A percentile compares a stretch with the other conserved stretches of the same genome.
Conservation (phyloP, 1,140 invertebrate species). For the Rhyacophila brunnea region DNA sequence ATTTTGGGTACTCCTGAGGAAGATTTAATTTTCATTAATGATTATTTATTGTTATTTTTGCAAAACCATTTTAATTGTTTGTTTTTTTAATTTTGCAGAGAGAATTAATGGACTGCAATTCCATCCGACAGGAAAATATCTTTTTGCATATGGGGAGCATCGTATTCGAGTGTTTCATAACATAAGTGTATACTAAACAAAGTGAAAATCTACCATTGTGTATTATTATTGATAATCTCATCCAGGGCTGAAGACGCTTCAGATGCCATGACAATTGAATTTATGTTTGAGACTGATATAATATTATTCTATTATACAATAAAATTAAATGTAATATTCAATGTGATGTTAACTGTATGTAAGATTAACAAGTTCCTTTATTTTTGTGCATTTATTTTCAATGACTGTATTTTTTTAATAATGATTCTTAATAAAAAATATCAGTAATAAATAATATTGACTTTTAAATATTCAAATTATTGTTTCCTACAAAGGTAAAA, state of each 20-base stretch:
- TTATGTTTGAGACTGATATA: too few relatives aligned
- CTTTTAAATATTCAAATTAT: too few relatives aligned
- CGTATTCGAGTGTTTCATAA: conserved; percentile 80
- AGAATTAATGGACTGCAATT: conserved; percentile 68
- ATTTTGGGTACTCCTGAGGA: too few relatives aligned
- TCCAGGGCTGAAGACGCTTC: too few relatives aligned
- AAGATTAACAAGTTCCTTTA: not conserved
- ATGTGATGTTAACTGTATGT: too few relatives aligned
- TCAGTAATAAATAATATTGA: not conserved
- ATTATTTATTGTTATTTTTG: too few relatives aligned
- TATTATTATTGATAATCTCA: too few relatives aligned
- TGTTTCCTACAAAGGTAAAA: too few relatives aligned
- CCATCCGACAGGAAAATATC: conserved; percentile 69
- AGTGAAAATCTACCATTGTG: not conserved
- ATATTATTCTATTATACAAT: too few relatives aligned
- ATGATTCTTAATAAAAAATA: not conserved
- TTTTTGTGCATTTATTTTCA: not conserved
- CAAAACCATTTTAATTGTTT: conserved; percentile 5
- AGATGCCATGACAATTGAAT: too few relatives aligned
- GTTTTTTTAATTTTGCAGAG: conserved; percentile 57
- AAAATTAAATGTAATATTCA: too few relatives aligned
- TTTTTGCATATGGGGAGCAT: conserved; percentile 75
- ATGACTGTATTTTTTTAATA: not conserved
- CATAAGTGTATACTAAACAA: conserved; percentile 3
- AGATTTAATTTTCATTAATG: too few relatives aligned